Conservation (phyloP, 2,113 vertebrate genomes). For the Lanius collurio region DNA sequence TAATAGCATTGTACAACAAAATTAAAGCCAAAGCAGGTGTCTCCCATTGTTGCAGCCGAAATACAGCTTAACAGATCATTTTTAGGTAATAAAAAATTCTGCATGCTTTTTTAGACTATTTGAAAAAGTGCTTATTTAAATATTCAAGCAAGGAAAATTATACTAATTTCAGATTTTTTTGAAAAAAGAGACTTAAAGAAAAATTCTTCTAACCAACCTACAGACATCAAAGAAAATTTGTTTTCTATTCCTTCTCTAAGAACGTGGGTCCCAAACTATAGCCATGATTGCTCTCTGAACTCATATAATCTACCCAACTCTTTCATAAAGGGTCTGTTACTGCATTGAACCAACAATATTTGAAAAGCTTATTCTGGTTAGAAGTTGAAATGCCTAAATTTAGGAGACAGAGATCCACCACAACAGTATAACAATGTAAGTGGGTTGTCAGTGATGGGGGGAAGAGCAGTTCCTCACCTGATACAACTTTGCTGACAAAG, state of each 20-base stretch:
- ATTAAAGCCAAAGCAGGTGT: neutral
- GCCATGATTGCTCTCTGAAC: neutral
- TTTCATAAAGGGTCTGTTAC: neutral
- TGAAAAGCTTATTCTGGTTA: neutral
- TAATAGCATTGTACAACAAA: constrained; percentile 15
- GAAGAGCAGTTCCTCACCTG: neutral
- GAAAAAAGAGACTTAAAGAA: neutral
- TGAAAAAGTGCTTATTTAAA: neutral
- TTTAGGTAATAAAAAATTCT: neutral
- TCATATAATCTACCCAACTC: neutral
- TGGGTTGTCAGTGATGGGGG: neutral
- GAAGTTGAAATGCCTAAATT: neutral
- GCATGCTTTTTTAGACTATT: neutral
- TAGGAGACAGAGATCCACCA: neutral
- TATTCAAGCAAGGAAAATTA: neutral
- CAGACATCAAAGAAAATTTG: neutral
- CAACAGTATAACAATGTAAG: fast-evolving
- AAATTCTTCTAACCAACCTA: neutral
- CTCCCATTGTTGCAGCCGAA: neutral
- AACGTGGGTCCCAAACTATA: neutral
- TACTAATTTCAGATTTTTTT: neutral
- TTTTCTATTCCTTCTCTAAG: neutral
- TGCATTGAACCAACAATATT: neutral
- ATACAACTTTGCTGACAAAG: neutral
- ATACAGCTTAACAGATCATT: neutral